A percentile compares a stretch with the other conserved stretches of the same genome.
phyloP scores from a whole-genome alignment of 2,113 vertebrate genomes.

The Poeciliopsis retropinna region DNA sequence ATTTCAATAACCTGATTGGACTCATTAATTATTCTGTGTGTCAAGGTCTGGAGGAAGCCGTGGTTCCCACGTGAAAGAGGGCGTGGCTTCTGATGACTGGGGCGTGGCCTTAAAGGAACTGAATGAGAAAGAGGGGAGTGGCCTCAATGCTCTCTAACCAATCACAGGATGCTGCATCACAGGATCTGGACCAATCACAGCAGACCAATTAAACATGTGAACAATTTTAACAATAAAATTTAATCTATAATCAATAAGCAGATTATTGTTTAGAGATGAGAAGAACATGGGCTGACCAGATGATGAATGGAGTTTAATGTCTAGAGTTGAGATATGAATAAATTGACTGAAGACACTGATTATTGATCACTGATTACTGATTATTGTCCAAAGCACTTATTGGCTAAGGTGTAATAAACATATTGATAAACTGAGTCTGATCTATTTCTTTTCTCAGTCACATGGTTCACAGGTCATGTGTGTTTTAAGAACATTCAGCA shows the following conservation, averaged over 20 bases:
- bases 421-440: neutral
- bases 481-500: neutral
- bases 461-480: neutral
- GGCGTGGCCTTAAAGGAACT: conserved; percentile 56
- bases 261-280: neutral
- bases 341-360: neutral
- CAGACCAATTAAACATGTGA: conserved; percentile 1
- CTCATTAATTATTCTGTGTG: neutral
- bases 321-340: neutral
- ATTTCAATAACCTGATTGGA: neutral
- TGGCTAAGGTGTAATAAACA: conserved; percentile 11
- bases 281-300: neutral
- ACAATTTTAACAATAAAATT: neutral
- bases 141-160: conserved; percentile 66
- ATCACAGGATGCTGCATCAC: neutral
- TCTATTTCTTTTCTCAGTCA: neutral
- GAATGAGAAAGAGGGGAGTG: conserved; percentile 55
- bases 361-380: neutral
- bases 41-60: conserved; percentile 35
- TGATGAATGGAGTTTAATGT: neutral
- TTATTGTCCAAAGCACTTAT: neutral
- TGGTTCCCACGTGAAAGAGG: neutral
- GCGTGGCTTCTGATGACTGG: neutral
- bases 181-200: neutral
- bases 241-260: neutral